Percentiles rank a stretch among this genome's conserved stretches.
Conservation (phyloP, 2,113 vertebrate genomes). For the Muntiacus muntjak region DNA sequence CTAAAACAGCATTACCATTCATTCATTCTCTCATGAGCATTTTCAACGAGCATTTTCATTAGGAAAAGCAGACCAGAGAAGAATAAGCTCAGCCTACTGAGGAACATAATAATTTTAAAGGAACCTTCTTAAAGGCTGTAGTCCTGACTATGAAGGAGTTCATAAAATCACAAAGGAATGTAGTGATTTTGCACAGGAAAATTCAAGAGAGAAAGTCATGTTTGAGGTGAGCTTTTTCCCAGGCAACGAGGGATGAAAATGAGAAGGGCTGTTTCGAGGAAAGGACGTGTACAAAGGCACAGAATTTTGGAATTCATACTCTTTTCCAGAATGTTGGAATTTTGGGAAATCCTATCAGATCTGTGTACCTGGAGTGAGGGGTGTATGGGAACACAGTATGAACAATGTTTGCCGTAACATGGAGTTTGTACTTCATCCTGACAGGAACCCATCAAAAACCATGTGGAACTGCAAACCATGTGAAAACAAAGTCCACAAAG, state of each 20-base stretch:
- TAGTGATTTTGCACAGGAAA: neutral
- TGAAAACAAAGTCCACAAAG: neutral
- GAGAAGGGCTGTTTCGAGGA: neutral
- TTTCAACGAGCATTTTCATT: neutral
- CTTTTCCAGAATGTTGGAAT: neutral
- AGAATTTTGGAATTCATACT: neutral
- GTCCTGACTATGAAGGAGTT: neutral
- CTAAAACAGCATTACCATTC: neutral
- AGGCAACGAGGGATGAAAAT: neutral
- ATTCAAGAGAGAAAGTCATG: neutral
- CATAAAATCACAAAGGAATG: neutral
- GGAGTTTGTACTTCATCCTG: neutral
- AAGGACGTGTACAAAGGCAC: neutral
- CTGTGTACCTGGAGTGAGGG: neutral
- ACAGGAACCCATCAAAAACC: neutral
- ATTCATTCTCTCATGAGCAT: slow-evolving; percentile 4
- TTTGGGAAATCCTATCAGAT: slow-evolving; percentile 15
- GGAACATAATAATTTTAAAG: neutral
- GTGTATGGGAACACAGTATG: slow-evolving; percentile 13
- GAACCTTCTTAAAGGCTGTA: neutral
- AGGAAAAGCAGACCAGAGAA: neutral
- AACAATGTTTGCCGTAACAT: neutral
- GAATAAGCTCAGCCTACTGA: neutral
- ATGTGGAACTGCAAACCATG: neutral
- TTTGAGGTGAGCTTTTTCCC: neutral